Evolutionary conservation across 1,140 invertebrate genomes (phyloP), one percentile per base, ranked within the genome.

Genomic region (Plectus sambesii): DNA sequence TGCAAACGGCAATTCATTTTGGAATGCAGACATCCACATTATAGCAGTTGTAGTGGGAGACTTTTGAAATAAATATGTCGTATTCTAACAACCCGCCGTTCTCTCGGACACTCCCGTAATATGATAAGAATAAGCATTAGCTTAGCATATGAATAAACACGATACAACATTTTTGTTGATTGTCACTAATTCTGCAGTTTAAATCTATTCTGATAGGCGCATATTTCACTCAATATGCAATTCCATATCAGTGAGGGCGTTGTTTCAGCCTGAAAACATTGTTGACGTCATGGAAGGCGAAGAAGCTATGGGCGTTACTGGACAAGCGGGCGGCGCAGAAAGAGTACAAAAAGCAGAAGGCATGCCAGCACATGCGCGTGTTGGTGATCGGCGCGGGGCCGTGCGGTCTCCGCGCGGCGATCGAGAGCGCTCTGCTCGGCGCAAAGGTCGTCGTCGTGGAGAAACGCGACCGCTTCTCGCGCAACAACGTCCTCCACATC

Each of bases 401-500:
- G 3, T 96, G 89, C 71, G 93, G 93, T 5, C 73, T 98, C 53
- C 77, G 93, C 22, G 81, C 84, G 0, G 92, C 90, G 5, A 97
- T 98, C 55, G 93, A 99, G 71, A 86, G 85, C 35, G 90, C 96
- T 65, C 74, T 98, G 19, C 75, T 98, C 8, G 93, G 93, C 22
- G 86, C 86, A 52, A 89, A 92, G 78, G 87, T 93, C 69, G 79
- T 92, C 26, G 81, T 93, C 3, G 72, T 92, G 1, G 88, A 94
- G 70, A 90, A 92, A 70, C 75, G 88, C 30, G 87, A 90, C 72
- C 77, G 86, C 2, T 85, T 93, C 71, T 86, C 86, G 6, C 58
- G 93, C 15, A 96, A 98, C 73, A 99, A 99, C 74, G 92, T 98
- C 5, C 78, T 99, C 33, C 93, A 98, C 73, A 74, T 99, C 29